Conservation (phyloP, 1,140 invertebrate species). For the Saccostrea cuccullata region DNA sequence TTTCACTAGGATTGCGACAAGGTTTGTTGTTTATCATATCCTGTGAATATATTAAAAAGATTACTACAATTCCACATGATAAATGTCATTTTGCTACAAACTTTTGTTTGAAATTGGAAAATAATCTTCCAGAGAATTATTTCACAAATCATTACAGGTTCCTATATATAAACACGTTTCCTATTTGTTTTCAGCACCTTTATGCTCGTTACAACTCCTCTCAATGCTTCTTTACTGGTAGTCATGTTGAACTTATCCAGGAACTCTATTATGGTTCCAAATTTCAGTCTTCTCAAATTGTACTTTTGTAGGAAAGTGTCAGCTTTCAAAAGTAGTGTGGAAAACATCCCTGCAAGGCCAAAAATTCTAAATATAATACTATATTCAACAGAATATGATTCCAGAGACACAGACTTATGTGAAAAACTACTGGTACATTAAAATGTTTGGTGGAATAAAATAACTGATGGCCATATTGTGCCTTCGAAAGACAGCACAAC, state of each 20-base stretch:
- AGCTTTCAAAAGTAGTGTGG: constrained; percentile 50
- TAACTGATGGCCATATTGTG: no score
- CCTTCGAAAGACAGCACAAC: no score
- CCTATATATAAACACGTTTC: neutral
- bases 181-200: constrained; percentile 49
- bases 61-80: no score
- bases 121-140: neutral
- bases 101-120: neutral
- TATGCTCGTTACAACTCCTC: constrained; percentile 56
- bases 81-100: neutral
- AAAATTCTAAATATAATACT: neutral
- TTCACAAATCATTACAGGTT: neutral
- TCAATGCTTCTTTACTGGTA: constrained; percentile 52
- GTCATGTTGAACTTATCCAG: constrained; percentile 53
- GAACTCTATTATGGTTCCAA: constrained; percentile 57
- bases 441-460: neutral
- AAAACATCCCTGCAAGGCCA: constrained; percentile 42
- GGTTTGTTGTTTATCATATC: constrained; percentile 63
- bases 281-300: constrained; percentile 54
- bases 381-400: neutral
- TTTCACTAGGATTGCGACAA: constrained; percentile 60
- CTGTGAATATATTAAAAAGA: constrained; percentile 30
- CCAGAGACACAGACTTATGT: neutral
- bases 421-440: neutral
- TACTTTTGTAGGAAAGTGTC: constrained; percentile 57